These are phyloP conservation scores for Gymnoscopelus microlampas DNA, from an alignment of 2,797 vertebrate genomes.

Conservation along the genomic window DNA sequence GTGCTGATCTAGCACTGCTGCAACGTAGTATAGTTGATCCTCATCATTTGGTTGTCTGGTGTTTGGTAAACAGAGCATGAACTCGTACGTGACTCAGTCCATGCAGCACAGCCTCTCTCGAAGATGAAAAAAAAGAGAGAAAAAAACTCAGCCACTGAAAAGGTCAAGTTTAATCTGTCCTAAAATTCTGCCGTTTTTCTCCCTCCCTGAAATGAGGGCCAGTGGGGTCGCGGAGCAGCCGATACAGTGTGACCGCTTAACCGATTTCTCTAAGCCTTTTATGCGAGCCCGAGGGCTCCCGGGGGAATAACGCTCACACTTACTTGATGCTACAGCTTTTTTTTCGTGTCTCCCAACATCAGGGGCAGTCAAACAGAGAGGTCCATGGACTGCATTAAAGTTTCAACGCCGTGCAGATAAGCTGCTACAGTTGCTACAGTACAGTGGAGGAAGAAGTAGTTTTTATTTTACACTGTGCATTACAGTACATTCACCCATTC, in stretches of 20 bases:
- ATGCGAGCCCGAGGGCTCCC: constrained; percentile 46
- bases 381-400: constrained; percentile 53
- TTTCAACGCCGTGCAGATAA: constrained; percentile 37
- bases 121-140: constrained; percentile 47
- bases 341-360: constrained; percentile 31
- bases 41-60: constrained; percentile 36
- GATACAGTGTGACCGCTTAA: constrained; percentile 58
- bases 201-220: constrained; percentile 65
- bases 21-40: constrained; percentile 24
- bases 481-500: too few relatives aligned
- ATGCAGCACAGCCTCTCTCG: constrained; percentile 35
- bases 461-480: too few relatives aligned
- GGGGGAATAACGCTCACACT: constrained; percentile 44
- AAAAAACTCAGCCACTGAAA: constrained; percentile 40
- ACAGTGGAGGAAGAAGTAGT: too few relatives aligned
- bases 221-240: constrained; percentile 57
- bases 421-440: too few relatives aligned
- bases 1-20: background rate
- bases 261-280: constrained; percentile 70
- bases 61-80: constrained; percentile 47
- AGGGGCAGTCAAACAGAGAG: constrained; percentile 56
- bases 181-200: constrained; percentile 50
- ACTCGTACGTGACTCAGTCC: constrained; percentile 52
- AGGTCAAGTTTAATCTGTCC: constrained; percentile 76
- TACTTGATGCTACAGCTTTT: constrained; percentile 62